phyloP scores from a whole-genome alignment of 2,797 vertebrate genomes.

The Zalophus californianus region DNA sequence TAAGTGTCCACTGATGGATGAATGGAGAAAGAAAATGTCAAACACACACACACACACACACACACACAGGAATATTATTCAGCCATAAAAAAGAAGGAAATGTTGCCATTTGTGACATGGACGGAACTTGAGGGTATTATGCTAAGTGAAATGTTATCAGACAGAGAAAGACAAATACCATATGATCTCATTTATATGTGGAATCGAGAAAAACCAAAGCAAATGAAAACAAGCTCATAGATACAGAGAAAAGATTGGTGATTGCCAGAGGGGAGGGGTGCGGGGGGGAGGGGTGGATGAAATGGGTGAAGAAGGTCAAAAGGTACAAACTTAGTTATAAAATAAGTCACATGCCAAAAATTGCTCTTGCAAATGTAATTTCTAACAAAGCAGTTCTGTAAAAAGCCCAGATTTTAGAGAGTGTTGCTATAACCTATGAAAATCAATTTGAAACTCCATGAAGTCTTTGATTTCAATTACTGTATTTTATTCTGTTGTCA shows the following conservation, averaged over 20 bases:
- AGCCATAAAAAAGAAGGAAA: not conserved
- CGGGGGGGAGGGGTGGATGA: not conserved
- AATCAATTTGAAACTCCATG: not conserved
- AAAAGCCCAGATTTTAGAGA: not conserved
- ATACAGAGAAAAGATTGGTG: not conserved
- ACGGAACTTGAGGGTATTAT: not conserved
- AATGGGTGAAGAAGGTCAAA: not conserved
- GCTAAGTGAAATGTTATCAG: not conserved
- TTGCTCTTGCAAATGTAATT: not conserved
- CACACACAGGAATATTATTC: not conserved
- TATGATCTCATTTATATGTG: not conserved
- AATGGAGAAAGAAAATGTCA: not conserved
- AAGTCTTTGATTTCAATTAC: not conserved
- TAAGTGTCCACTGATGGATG: not conserved
- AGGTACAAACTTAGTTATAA: not conserved
- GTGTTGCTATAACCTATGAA: not conserved
- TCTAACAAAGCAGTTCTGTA: not conserved
- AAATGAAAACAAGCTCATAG: not conserved
- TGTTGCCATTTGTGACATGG: not conserved
- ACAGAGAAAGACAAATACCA: not conserved
- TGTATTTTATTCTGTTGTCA: not conserved
- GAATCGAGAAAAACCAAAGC: not conserved
- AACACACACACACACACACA: not conserved
- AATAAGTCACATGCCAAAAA: not conserved
- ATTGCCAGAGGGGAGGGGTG: not conserved